Evolutionary conservation across 2,113 vertebrate genomes (phyloP), one percentile per base, ranked within the genome.

Genomic region (Lampris incognitus): DNA sequence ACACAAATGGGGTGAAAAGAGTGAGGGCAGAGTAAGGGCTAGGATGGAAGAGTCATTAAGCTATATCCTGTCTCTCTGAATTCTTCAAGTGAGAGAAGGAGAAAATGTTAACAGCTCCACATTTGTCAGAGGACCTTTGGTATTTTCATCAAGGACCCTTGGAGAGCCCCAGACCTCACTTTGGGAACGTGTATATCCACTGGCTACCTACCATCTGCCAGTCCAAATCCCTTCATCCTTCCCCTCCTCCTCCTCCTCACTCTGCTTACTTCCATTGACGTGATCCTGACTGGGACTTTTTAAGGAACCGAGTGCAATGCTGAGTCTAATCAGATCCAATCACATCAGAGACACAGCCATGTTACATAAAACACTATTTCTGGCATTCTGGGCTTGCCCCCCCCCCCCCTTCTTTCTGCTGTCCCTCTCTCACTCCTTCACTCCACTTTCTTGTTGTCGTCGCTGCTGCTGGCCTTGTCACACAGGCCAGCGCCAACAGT

Each of bases 271-370:
- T 60, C 36, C 5, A 36, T 9, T 44, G 58, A 75, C 1, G 5
- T 69, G 10, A 56, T 52, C 49, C 75, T 74, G 13, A 9, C 42
- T 51, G 79, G 56, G 73, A 80, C 50, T 56, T 11, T 58, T 82
- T 68, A 65, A 76, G 58, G 55, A 37, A 9, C 60, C 79, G 82
- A 85, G 86, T 82, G 77, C 76, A 78, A 50, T 75, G 82, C 81
- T 66, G 73, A 66, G 71, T 90, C 72, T 74, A 76, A 88, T 92
- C 89, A 87, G 51, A 89, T 86, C 55, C 74, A 68, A 90, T 92
- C 87, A 89, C 83, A 76, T 91, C 90, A 91, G 74, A 71, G 82
- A 62, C 81, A 24, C 77, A 72, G 82, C 44, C 66, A 24, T 1
- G 65, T 89, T 88, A 88, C 71, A 77, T 87, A 87, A 91, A 89